Evolutionary conservation across 2,797 vertebrate species (phyloP), one percentile per base, ranked within the genome.

Genomic region (Alca torda): DNA sequence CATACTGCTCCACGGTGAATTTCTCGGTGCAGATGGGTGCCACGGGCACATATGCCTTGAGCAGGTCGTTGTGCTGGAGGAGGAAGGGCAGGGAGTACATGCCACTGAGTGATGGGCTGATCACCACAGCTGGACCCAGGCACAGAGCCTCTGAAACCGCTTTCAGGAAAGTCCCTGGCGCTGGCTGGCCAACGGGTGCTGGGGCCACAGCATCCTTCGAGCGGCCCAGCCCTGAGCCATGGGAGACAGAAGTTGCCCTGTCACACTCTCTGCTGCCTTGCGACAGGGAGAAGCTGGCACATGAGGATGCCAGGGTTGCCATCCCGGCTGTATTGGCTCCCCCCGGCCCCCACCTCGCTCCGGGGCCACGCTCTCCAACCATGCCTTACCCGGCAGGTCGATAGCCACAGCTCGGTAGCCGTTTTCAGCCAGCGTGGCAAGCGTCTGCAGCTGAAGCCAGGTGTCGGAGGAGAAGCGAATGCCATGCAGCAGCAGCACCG

Each of bases 21-120:
- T 99, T 99, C 20, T 99, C 99, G 0, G 99, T 99, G 98, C 99
- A 99, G 98, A 99, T 99, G 70, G 99, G 99, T 16, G 99, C 99
- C 35, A 99, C 98, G 0, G 99, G 99, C 63, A 99, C 89, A 33
- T 99, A 99, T 21, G 98, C 99, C 79, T 97, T 98, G 19, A 99
- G 64, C 92, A 98, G 97, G 37, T 98, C 95, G 65, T 96, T 97
- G 83, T 99, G 98, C 93, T 98, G 98, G 13, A 98, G 95, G 80
- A 99, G 98, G 98, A 99, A 99, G 14, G 99, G 99, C 80, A 99
- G 98, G 3, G 99, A 99, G 96, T 99, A 99, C 99, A 99, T 99
- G 93, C 99, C 99, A 3, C 99, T 99, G 94, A 99, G 97, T 0
- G 99, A 99, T 0, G 99, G 99, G 96, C 99, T 99, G 97, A 99